Evolutionary conservation across 2,888 invertebrate genomes (phyloP).

Genomic region (Selenia dentaria): DNA sequence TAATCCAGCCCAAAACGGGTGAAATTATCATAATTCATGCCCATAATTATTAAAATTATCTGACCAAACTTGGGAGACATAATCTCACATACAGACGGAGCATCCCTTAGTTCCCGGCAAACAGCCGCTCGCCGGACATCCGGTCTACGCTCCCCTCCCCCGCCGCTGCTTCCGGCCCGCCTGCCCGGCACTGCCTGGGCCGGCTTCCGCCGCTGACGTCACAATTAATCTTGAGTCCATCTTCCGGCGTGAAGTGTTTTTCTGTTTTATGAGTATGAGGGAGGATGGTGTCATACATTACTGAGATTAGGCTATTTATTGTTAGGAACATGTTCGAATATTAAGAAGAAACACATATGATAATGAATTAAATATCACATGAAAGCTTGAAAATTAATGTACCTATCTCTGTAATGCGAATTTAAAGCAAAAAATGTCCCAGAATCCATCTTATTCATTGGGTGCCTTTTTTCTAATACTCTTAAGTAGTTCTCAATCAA

Average conservation of each 20-base stretch:
- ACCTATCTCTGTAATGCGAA: too few species aligned
- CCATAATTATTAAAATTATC: slow-evolving; percentile 36
- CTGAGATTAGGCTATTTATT: slow-evolving; percentile 13
- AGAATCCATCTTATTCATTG: too few species aligned
- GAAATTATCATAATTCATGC: slow-evolving; percentile 28
- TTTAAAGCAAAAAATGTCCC: too few species aligned
- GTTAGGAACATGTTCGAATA: too few species aligned
- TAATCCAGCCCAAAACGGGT: slow-evolving; percentile 16
- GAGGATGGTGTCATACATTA: slow-evolving; percentile 19
- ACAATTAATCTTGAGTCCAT: slow-evolving; percentile 56
- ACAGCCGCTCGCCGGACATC: slow-evolving; percentile 63
- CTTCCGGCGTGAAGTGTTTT: slow-evolving; percentile 54
- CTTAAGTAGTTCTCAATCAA: too few species aligned
- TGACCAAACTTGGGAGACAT: slow-evolving; percentile 34
- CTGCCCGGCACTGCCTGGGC: slow-evolving; percentile 29
- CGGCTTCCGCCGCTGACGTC: slow-evolving; percentile 56
- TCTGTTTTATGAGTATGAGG: slow-evolving; percentile 44
- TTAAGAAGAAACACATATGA: too few species aligned
- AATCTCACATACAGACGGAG: slow-evolving; percentile 34
- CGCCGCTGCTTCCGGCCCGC: slow-evolving; percentile 34
- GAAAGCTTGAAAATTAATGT: too few species aligned
- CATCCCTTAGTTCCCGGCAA: slow-evolving; percentile 41
- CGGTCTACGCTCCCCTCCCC: slow-evolving; percentile 51
- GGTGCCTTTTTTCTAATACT: too few species aligned
- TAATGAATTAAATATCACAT: too few species aligned